Conservation (phyloP, 2,113 vertebrate genomes). For the Otolemur garnettii region DNA sequence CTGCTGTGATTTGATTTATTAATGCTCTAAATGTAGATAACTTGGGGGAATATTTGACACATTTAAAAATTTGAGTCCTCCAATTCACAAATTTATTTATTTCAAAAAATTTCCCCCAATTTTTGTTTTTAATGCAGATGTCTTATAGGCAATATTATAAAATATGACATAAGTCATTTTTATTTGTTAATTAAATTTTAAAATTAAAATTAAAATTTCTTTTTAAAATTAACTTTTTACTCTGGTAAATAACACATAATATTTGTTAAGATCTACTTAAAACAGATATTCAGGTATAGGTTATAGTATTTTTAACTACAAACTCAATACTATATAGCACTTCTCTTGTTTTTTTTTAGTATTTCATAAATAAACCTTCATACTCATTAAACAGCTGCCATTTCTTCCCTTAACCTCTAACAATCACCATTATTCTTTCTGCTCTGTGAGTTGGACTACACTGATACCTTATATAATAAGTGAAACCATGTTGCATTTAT, state of each 20-base stretch:
- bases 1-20: background rate
- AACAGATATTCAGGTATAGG: background rate
- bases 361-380: background rate
- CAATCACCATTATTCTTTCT: background rate
- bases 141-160: background rate
- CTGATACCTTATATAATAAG: background rate
- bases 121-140: background rate
- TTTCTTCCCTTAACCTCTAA: background rate
- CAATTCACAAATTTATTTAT: background rate
- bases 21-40: background rate
- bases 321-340: no score
- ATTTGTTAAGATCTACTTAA: background rate
- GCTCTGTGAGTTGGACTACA: background rate
- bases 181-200: background rate
- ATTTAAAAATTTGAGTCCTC: background rate
- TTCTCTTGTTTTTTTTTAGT: background rate
- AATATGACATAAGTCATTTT: background rate
- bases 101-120: background rate
- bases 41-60: background rate
- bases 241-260: background rate
- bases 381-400: background rate
- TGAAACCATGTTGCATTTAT: background rate
- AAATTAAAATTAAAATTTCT: background rate
- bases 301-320: background rate
- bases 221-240: background rate